These are phyloP conservation scores for Sciurus niger DNA, from an alignment of 2,113 vertebrate species.

Conservation along the genomic window DNA sequence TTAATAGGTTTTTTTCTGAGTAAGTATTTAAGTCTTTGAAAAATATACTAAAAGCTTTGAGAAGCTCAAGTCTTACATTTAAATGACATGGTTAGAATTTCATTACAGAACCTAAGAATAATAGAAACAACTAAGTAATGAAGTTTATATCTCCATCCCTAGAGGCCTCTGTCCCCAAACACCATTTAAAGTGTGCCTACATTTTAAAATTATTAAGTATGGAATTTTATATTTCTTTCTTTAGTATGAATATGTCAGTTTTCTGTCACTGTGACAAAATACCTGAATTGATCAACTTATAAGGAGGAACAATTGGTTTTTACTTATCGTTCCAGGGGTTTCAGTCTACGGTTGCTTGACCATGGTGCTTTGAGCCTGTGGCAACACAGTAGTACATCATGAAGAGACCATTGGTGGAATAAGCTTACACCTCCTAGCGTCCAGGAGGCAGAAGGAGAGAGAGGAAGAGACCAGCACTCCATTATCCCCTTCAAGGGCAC, in stretches of 20 bases:
- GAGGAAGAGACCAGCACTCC: neutral
- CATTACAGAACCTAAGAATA: neutral
- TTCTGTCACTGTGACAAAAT: neutral
- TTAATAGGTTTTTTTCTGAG: constrained; percentile 39
- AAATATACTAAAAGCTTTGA: neutral
- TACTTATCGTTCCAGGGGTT: neutral
- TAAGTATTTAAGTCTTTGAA: neutral
- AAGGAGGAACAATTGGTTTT: neutral
- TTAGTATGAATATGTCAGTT: neutral
- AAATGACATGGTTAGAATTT: neutral
- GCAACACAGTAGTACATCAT: neutral
- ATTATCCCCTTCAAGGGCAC: neutral
- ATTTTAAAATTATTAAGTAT: constrained; percentile 5
- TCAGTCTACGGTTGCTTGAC: neutral
- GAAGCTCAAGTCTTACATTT: neutral
- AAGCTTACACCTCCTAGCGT: neutral
- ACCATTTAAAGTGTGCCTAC: neutral
- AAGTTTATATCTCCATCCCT: neutral
- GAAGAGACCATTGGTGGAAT: neutral
- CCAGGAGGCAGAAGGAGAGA: neutral
- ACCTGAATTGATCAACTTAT: too few relatives aligned
- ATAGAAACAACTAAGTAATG: neutral
- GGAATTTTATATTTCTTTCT: constrained; percentile 8
- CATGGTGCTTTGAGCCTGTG: neutral
- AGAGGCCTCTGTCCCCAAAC: neutral